Percentiles rank a stretch among this genome's conserved stretches.
phyloP scores from a whole-genome alignment of 2,113 vertebrate species.

The Cairina moschata region DNA sequence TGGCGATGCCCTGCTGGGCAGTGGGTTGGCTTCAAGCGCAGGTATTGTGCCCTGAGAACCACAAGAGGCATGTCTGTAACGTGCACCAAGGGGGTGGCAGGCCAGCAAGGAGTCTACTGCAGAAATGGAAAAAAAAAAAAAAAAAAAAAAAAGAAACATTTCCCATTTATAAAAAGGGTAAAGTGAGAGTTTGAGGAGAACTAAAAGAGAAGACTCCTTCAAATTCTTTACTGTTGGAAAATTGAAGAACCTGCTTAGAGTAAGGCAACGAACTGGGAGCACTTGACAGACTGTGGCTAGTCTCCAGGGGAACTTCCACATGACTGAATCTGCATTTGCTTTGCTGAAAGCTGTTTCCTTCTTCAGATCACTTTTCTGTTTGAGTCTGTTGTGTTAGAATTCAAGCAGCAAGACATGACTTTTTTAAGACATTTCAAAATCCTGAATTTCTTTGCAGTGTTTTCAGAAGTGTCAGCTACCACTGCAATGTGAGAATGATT shows the following conservation, averaged over 20 bases:
- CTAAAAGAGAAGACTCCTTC: constrained; percentile 41
- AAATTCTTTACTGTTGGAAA: constrained; percentile 33
- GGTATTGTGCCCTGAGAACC: neutral
- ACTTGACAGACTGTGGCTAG: neutral
- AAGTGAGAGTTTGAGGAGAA: constrained; percentile 32
- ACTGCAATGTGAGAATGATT: neutral
- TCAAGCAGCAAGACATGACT: neutral
- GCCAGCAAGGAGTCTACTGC: neutral
- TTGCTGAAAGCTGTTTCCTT: constrained; percentile 39
- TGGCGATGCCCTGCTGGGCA: neutral
- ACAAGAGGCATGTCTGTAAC: neutral
- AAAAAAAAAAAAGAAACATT: neutral
- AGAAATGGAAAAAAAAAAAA: neutral
- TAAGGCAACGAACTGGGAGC: neutral
- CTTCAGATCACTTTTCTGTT: neutral
- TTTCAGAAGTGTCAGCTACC: neutral
- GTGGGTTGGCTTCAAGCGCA: neutral
- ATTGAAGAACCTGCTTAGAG: constrained; percentile 27
- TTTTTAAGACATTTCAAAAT: neutral
- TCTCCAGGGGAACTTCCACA: constrained; percentile 8
- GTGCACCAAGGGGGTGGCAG: neutral
- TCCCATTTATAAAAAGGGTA: neutral
- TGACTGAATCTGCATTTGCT: neutral
- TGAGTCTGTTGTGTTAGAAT: neutral
- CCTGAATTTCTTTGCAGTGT: neutral